A percentile compares a stretch with the other conserved stretches of the same genome.
These are phyloP conservation scores for Nyctalus aviator DNA, from an alignment of 2,797 vertebrate genomes.

Conservation along the genomic window DNA sequence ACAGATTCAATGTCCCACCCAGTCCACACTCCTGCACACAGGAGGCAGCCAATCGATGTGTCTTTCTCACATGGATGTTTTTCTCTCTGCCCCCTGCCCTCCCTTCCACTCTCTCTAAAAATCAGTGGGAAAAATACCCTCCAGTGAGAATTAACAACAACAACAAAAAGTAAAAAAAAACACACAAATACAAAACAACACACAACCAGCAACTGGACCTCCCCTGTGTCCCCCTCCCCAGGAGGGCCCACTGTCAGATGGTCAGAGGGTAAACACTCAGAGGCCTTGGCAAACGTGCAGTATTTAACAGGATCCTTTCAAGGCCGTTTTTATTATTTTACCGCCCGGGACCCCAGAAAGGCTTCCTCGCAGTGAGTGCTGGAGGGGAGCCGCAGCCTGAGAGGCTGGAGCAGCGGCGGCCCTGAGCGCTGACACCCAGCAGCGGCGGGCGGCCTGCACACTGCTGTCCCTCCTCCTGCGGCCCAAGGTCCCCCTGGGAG, in stretches of 20 bases:
- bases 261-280: neutral
- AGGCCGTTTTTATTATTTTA: neutral
- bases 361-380: neutral
- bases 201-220: neutral
- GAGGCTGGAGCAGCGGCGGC: no score
- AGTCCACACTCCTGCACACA: no score
- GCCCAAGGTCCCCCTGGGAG: neutral
- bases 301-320: neutral
- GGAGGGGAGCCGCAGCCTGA: neutral
- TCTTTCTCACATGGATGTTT: neutral
- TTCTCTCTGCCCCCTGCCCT: neutral
- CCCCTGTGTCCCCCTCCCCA: neutral
- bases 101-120: neutral
- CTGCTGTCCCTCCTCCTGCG: neutral
- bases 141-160: neutral
- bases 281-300: conserved; percentile 1
- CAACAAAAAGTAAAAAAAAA: neutral
- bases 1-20: no score
- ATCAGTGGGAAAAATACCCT: neutral
- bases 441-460: neutral
- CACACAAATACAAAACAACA: neutral
- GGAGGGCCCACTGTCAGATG: neutral
- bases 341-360: neutral
- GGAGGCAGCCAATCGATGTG: neutral
- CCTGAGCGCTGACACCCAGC: no score